Evolutionary conservation across 2,888 invertebrate species (phyloP).

Genomic region (Cryptophagus acutangulus): DNA sequence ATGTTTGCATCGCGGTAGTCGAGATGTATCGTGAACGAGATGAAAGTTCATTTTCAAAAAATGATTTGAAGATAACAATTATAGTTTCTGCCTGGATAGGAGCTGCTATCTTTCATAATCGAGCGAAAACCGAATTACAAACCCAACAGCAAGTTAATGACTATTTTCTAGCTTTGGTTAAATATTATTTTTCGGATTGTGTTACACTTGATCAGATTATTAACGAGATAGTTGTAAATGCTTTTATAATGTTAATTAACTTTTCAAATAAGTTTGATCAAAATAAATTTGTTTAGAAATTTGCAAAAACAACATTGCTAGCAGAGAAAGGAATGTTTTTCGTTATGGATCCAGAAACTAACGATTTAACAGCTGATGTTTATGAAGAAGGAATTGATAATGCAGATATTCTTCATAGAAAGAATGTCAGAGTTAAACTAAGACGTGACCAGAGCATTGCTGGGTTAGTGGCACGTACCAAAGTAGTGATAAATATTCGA

Average conservation of each 20-base stretch:
- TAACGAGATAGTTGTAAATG: slow-evolving; percentile 55
- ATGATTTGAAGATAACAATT: slow-evolving; percentile 42
- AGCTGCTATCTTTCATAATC: slow-evolving; percentile 47
- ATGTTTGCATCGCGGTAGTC: slow-evolving; percentile 56
- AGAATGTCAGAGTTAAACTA: slow-evolving; percentile 52
- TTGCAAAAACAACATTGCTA: slow-evolving; percentile 54
- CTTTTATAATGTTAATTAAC: not conserved
- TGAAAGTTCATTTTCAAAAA: slow-evolving; percentile 35
- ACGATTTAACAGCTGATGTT: slow-evolving; percentile 52
- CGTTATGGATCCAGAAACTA: slow-evolving; percentile 51
- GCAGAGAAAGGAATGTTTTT: slow-evolving; percentile 57
- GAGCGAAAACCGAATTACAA: slow-evolving; percentile 41
- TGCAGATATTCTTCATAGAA: slow-evolving; percentile 48
- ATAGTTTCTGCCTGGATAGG: slow-evolving; percentile 48
- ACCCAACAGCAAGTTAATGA: slow-evolving; percentile 46
- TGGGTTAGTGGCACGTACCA: slow-evolving; percentile 52
- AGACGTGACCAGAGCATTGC: slow-evolving; percentile 52
- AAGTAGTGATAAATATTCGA: slow-evolving; percentile 50
- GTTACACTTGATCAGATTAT: slow-evolving; percentile 56
- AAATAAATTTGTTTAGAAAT: slow-evolving; percentile 45
- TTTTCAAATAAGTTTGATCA: not conserved
- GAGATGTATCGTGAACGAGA: slow-evolving; percentile 52
- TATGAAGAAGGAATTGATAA: slow-evolving; percentile 55
- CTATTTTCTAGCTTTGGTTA: slow-evolving; percentile 43
- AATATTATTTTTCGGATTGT: slow-evolving; percentile 54